Conservation (phyloP, 2,888 invertebrate species). For the Gryllus longicercus region DNA sequence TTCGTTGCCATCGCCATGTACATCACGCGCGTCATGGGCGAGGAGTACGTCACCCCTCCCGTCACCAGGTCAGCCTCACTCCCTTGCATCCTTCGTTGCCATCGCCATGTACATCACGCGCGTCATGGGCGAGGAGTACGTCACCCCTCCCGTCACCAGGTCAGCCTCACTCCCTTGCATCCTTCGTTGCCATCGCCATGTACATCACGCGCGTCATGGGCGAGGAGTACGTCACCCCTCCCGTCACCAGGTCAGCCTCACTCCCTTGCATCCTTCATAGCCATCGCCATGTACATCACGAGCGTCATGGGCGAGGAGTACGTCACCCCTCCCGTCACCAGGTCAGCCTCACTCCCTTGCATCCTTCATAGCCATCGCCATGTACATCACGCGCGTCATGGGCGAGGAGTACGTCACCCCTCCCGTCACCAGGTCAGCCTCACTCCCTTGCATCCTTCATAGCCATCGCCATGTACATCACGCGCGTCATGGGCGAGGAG, state of each 20-base stretch:
- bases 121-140: too few relatives aligned
- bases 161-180: too few relatives aligned
- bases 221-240: conserved; percentile 84
- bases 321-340: conserved; percentile 80
- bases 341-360: too few relatives aligned
- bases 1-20: conserved; percentile 69
- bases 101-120: too few relatives aligned
- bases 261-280: too few relatives aligned
- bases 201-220: conserved; percentile 82
- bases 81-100: too few relatives aligned
- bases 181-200: conserved; percentile 79
- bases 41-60: conserved; percentile 85
- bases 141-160: too few relatives aligned
- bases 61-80: conserved; percentile 56
- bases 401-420: conserved; percentile 87
- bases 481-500: conserved; percentile 77
- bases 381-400: conserved; percentile 78
- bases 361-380: too few relatives aligned
- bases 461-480: conserved; percentile 82
- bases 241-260: conserved; percentile 69
- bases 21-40: conserved; percentile 78
- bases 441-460: too few relatives aligned
- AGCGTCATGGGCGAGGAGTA: conserved; percentile 82
- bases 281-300: conserved; percentile 79
- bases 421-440: conserved; percentile 71